Evolutionary conservation across 2,888 invertebrate genomes (phyloP), one percentile per base, ranked within the genome.

Genomic region (Anticlea derivata): DNA sequence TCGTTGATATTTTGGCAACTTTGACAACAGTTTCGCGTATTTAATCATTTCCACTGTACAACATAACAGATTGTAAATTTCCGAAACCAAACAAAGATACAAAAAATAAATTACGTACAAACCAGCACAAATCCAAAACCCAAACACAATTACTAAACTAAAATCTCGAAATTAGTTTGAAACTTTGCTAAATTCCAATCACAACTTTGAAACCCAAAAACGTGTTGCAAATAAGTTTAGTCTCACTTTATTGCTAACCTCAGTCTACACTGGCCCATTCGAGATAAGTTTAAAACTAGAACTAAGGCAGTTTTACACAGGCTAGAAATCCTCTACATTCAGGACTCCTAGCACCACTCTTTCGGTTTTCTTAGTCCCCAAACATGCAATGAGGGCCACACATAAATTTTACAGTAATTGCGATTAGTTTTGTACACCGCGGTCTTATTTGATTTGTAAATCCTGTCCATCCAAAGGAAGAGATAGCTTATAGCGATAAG

Each of bases 201-300:
- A 49, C 49, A 61, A 58, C 51, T 61, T 61, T 34, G 23, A 43
- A 33, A 48, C 47, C 60, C 54, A 56, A 61, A 58, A 60, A 61
- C 58, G 60, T 61, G 56, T 52, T 56, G 51, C 51, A 54, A 58
- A 61, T 61, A 58, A 61, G 58, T 56, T 61, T 45, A 50, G 31
- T 38, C 48, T 45, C 39, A 52, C 54, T 56, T 43, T 48, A 55
- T 27, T 40, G 50, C 30, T 43, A 57, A 64, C 56, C 61, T 55
- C 40, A 27, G 47, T 44, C 13, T 10, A 45, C 39, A 50, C 38
- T 31, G 43, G 31, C 35, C 22, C 7, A n/a, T 7, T 30, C 12
- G 11, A 24, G 24, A 41, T 23, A 26, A 43, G 37, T 43, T 50
- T 34, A 10, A 2, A 13, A 49, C 29, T 31, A 22, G 23, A 31